A percentile compares a stretch with the other conserved stretches of the same genome.
Conservation (phyloP, 1,140 invertebrate genomes). For the Philotrypesis tridentata region DNA sequence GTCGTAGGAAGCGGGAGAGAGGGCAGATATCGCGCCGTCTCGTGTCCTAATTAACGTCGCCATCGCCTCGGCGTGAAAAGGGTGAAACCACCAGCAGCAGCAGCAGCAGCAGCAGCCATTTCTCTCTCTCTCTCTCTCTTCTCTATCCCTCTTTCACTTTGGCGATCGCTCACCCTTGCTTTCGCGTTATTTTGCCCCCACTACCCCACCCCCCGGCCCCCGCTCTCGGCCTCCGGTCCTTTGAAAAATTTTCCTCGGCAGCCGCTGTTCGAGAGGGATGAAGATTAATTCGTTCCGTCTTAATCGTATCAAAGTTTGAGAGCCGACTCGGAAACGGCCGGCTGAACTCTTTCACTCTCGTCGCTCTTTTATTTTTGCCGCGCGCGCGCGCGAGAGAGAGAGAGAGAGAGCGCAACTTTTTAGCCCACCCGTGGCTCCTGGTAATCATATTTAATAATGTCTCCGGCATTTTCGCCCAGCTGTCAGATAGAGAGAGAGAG, state of each 20-base stretch:
- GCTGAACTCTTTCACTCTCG: constrained; percentile 55
- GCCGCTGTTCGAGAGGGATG: constrained; percentile 66
- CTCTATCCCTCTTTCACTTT: constrained; percentile 51
- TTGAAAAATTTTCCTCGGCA: constrained; percentile 42
- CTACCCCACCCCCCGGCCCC: constrained; percentile 58
- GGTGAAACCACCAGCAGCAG: constrained; percentile 6
- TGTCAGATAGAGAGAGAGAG: constrained; percentile 51
- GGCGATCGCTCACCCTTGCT: constrained; percentile 62
- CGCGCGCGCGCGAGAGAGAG: neutral
- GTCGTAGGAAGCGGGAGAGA: too few relatives aligned
- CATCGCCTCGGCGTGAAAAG: constrained; percentile 43
- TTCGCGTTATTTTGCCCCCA: constrained; percentile 48
- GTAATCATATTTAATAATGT: constrained; percentile 74
- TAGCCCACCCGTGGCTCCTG: constrained; percentile 49
- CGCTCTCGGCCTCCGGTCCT: constrained; percentile 54
- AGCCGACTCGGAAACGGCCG: constrained; percentile 64
- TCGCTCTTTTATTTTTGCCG: constrained; percentile 44
- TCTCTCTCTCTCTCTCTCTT: neutral
- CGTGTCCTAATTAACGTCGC: constrained; percentile 49
- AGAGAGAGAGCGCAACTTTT: neutral
- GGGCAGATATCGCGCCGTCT: constrained; percentile 30
- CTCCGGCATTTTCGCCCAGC: constrained; percentile 68
- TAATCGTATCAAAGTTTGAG: constrained; percentile 75
- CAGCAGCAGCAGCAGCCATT: neutral
- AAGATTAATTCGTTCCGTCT: constrained; percentile 75